Evolutionary conservation across 2,113 vertebrate species (phyloP).

Genomic region (Hippocampus abdominalis): DNA sequence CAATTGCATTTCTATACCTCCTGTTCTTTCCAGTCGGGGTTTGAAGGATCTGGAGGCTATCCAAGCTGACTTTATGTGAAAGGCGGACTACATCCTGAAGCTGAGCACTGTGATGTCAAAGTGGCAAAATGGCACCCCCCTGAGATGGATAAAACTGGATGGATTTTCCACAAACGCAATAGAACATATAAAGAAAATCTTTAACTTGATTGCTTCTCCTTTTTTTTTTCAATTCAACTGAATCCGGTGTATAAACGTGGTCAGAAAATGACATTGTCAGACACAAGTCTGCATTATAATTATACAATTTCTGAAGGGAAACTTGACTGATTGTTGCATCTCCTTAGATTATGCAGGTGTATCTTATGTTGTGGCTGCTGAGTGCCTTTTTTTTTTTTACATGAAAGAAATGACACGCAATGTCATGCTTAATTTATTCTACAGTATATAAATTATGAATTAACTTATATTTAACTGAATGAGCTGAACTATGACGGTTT

Average conservation of each 20-base stretch:
- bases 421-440: neutral
- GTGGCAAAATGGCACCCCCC: no score
- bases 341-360: neutral
- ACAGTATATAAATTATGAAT: neutral
- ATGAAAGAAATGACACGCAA: neutral
- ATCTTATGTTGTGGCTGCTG: neutral
- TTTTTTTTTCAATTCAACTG: no score
- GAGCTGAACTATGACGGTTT: neutral
- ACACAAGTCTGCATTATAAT: no score
- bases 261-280: no score
- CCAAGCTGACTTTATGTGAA: neutral
- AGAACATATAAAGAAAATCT: no score
- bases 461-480: slow-evolving; percentile 1
- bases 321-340: neutral
- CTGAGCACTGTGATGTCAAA: no score
- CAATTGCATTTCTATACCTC: neutral
- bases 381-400: neutral
- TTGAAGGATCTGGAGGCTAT: neutral
- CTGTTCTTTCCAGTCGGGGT: neutral
- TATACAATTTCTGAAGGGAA: no score
- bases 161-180: no score
- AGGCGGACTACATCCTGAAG: neutral
- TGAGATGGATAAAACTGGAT: no score
- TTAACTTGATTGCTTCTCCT: no score
- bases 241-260: no score